Evolutionary conservation across 1,140 invertebrate genomes (phyloP).

Genomic region (Hyles vespertilio): DNA sequence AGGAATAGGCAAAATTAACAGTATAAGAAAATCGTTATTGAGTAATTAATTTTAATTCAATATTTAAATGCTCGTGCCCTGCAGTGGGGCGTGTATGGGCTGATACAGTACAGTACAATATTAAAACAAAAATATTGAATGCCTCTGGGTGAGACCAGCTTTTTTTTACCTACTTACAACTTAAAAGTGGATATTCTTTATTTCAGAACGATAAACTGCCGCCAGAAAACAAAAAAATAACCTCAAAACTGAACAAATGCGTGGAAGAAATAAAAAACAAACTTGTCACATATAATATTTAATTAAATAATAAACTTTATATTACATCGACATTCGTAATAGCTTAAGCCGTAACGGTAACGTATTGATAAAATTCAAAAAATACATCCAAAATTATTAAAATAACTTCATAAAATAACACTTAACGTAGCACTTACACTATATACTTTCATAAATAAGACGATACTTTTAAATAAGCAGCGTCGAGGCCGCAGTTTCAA

Average conservation of each 20-base stretch:
- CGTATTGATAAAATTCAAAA: constrained; percentile 39
- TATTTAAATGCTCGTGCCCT: too few species aligned
- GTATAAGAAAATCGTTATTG: too few species aligned
- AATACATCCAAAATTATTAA: constrained; percentile 31
- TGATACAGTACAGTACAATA: too few species aligned
- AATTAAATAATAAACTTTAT: constrained; percentile 48
- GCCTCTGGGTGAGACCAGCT: too few species aligned
- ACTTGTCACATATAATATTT: constrained; percentile 53
- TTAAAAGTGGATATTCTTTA: neutral
- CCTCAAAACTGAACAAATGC: constrained; percentile 36
- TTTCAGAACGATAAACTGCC: constrained; percentile 58
- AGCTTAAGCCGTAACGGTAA: constrained; percentile 30
- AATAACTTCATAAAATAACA: constrained; percentile 11
- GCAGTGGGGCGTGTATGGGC: too few species aligned
- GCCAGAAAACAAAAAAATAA: constrained; percentile 42
- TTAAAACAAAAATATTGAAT: too few species aligned
- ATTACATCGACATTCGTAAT: constrained; percentile 23
- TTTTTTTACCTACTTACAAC: neutral
- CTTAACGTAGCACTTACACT: neutral
- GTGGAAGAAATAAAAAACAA: constrained; percentile 49
- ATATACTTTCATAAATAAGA: too few species aligned
- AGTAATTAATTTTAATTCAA: too few species aligned
- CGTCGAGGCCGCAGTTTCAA: too few species aligned
- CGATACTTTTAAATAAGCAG: too few species aligned
- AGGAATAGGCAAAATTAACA: too few species aligned